These are phyloP conservation scores for Lophura nycthemera DNA, from an alignment of 2,113 vertebrate species.

Conservation along the genomic window DNA sequence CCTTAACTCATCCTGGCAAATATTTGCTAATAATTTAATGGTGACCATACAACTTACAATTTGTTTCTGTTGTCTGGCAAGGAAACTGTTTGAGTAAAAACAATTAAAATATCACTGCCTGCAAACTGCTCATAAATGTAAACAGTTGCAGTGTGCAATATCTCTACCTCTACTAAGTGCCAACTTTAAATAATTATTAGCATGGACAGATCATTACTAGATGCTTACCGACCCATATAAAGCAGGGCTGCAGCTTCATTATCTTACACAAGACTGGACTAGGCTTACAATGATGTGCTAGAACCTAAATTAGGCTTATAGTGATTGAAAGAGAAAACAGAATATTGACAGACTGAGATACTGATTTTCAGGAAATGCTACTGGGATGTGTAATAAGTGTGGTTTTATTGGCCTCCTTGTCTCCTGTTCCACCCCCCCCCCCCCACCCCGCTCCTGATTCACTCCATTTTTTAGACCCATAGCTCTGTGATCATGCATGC, in stretches of 20 bases:
- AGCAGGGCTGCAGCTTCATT: not conserved
- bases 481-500: not conserved
- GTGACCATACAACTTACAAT: not conserved
- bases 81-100: slow-evolving; percentile 23
- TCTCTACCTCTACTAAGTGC: not conserved
- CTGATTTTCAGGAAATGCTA: not conserved
- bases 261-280: not conserved
- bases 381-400: not conserved
- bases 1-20: not conserved
- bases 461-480: not conserved
- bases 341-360: not conserved
- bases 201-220: not conserved
- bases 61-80: not conserved
- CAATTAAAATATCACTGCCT: slow-evolving; percentile 44
- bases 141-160: not conserved
- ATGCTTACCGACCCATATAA: slow-evolving; percentile 1
- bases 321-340: not conserved
- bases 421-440: too few species aligned
- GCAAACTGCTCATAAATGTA: slow-evolving; percentile 17
- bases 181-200: not conserved
- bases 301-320: slow-evolving; percentile 1
- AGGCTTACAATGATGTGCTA: not conserved
- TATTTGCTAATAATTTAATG: slow-evolving; percentile 23
- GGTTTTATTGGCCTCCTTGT: not conserved
- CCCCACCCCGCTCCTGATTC: not conserved